These are phyloP conservation scores for Cladopsammia gracilis DNA, from an alignment of 64 coral and sea anemone genomes.

Conservation along the genomic window DNA sequence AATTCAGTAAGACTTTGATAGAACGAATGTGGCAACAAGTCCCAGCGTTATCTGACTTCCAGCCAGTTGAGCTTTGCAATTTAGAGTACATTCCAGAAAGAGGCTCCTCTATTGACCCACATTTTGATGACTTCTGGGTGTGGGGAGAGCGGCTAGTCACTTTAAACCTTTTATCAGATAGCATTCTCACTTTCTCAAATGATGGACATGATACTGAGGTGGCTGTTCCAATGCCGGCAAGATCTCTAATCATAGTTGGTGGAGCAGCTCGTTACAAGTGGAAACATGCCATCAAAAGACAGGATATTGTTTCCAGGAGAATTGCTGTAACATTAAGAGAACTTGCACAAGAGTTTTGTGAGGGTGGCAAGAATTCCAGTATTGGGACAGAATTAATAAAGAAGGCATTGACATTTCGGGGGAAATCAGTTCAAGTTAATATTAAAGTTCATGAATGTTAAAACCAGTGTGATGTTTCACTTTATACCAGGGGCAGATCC, in stretches of 20 bases:
- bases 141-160: conserved; percentile 96
- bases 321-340: conserved; percentile 96
- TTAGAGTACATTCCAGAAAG: conserved; percentile 86
- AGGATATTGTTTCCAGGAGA: conserved; percentile 80
- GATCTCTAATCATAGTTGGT: conserved; percentile 80
- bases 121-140: conserved; percentile 96
- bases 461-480: neutral
- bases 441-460: conserved; percentile 37
- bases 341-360: conserved; percentile 76
- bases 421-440: conserved; percentile 79
- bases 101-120: conserved; percentile 94
- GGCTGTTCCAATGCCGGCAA: conserved; percentile 73
- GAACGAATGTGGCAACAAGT: conserved; percentile 77
- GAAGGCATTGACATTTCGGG: conserved; percentile 82
- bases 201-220: conserved; percentile 50
- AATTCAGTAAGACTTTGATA: conserved; percentile 83
- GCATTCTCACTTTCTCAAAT: conserved; percentile 74
- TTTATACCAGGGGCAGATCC: too few relatives aligned
- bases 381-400: conserved; percentile 63
- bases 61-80: conserved; percentile 94
- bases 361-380: conserved; percentile 55
- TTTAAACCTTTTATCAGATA: conserved; percentile 84
- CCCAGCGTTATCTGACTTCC: conserved; percentile 72
- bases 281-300: conserved; percentile 92
- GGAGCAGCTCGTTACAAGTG: conserved; percentile 88